These are phyloP conservation scores for Brachyalestes nurse DNA, from an alignment of 2,797 vertebrate species.

Conservation along the genomic window DNA sequence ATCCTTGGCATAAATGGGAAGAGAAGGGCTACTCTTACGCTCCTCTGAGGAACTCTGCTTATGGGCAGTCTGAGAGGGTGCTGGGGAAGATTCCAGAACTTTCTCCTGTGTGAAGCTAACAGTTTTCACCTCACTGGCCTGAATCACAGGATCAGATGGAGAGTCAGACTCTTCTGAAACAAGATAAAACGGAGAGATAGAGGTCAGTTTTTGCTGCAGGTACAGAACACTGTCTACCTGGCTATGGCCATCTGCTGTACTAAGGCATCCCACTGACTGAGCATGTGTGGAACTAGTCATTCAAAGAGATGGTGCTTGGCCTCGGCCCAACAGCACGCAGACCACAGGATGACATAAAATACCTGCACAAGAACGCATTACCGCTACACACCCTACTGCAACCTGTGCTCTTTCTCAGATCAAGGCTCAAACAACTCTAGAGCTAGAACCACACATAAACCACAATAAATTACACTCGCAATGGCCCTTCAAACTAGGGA, in stretches of 20 bases:
- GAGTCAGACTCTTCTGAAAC: conserved; percentile 84
- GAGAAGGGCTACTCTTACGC: conserved; percentile 73
- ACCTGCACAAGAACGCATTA: neutral
- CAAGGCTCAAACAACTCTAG: neutral
- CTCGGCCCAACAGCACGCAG: neutral
- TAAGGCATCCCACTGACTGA: conserved; percentile 33
- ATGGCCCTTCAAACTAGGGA: too few relatives aligned
- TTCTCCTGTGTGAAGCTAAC: conserved; percentile 66
- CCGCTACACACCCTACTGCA: neutral
- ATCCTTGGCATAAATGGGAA: conserved; percentile 42
- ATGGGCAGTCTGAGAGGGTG: conserved; percentile 26
- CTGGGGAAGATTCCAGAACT: conserved; percentile 25
- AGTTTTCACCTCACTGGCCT: conserved; percentile 80
- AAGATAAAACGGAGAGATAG: conserved; percentile 24
- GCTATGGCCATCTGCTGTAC: conserved; percentile 48
- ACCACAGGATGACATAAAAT: neutral
- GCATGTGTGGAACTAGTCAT: conserved; percentile 37
- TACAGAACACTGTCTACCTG: conserved; percentile 20
- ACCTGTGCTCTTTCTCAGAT: neutral
- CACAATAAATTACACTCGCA: neutral
- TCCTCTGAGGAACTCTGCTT: conserved; percentile 48
- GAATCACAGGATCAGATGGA: conserved; percentile 83
- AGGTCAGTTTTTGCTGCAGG: conserved; percentile 39
- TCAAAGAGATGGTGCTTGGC: conserved; percentile 18
- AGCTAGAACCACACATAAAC: neutral